phyloP scores from a whole-genome alignment of 2,888 invertebrate species.

The Orthonevra nobilis region DNA sequence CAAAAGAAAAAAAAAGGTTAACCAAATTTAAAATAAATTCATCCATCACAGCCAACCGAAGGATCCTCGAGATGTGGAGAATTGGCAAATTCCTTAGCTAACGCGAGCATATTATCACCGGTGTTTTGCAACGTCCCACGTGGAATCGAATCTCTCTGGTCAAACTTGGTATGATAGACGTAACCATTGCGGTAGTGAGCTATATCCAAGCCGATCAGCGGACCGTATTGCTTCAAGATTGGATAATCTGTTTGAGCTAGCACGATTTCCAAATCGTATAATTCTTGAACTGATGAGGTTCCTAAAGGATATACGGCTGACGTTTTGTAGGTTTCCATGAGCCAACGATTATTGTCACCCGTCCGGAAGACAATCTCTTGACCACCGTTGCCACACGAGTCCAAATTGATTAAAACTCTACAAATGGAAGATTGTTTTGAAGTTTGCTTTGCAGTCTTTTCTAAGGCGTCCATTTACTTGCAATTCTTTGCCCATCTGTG shows the following conservation, averaged over 20 bases:
- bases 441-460: too few species aligned
- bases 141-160: constrained; percentile 82
- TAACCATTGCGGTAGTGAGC: constrained; percentile 88
- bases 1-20: background rate
- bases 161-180: constrained; percentile 89
- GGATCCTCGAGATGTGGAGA: constrained; percentile 75
- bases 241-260: constrained; percentile 86
- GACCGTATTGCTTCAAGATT: constrained; percentile 84
- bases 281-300: constrained; percentile 82
- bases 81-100: constrained; percentile 81
- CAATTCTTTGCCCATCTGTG: constrained; percentile 91
- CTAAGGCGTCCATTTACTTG: constrained; percentile 72
- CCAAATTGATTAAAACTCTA: constrained; percentile 91
- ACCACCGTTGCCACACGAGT: constrained; percentile 95
- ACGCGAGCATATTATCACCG: constrained; percentile 85
- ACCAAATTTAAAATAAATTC: background rate
- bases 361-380: constrained; percentile 94
- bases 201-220: constrained; percentile 84
- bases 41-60: constrained; percentile 72
- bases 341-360: constrained; percentile 86
- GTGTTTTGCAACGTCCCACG: constrained; percentile 86
- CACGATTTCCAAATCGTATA: constrained; percentile 84
- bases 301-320: constrained; percentile 83
- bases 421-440: background rate
- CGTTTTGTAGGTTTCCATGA: constrained; percentile 82